Base-by-base conservation (phyloP, 2,113 vertebrate genomes). In the Pluvianellus socialis region DNA sequence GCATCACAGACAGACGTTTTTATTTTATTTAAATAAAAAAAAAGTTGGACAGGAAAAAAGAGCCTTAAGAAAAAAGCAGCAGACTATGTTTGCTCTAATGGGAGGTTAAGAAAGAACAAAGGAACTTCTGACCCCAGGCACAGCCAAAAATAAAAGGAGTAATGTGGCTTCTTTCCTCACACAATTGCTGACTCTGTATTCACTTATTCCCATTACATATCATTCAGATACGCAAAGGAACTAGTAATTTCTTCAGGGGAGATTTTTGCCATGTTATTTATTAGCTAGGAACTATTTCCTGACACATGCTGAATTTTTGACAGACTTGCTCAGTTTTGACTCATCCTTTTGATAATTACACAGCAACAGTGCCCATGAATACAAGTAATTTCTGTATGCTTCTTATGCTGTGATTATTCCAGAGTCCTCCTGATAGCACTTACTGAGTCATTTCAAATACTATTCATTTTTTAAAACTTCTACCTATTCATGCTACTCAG, bases 21-120 rank as follows among this genome's bases (percentile, higher is more conserved):
- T 53, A 75, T 75, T 92, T 91, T 82, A 71, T 71, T 90, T 32
- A 63, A 95, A 85, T 17, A 55, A 59, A 74, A 38, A 59, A 59
- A 42, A 30, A 63, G 19, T 40, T 80, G 40, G 42, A 76, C 0
- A 2, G 19, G 49, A 77, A 81, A 81, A 80, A 73, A 53, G 30
- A 89, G 23, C 38, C 62, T 94, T 62, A 61, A 79, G 59, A 86
- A 75, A 92, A 88, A 94, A 71, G 73, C n/a, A 89, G 47, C 58
- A 89, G 67, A 70, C 62, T 91, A 80, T 62, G 44, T 87, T 97
- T 96, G 95, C 93, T 95, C 42, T 95, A 90, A 89, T 49, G 76
- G 67, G 94, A 97, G 52, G 67, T 88, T 93, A 89, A 86, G 92
- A 89, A 94, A 93, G 94, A 96, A 92, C 77, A 97, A 97, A 96